These are phyloP conservation scores for Tenualosa ilisha DNA, from an alignment of 2,797 vertebrate species.

Conservation along the genomic window DNA sequence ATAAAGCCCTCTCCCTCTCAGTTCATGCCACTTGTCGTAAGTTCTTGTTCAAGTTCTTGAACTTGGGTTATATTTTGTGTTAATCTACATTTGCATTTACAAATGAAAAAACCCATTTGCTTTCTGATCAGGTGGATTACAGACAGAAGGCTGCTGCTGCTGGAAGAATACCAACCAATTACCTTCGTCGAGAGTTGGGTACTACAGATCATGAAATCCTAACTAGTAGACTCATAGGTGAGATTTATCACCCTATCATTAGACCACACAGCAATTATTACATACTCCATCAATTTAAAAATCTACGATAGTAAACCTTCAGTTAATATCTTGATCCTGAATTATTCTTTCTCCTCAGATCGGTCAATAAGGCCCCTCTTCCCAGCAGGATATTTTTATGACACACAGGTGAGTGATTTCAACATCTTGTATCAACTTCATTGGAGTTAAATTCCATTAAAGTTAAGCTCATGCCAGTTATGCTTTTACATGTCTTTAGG, in stretches of 20 bases:
- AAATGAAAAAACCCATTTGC: too few species aligned
- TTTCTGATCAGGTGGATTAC: slow-evolving; percentile 87
- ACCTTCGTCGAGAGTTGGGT: slow-evolving; percentile 89
- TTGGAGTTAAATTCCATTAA: background rate
- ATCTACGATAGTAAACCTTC: background rate
- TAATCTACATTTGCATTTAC: too few species aligned
- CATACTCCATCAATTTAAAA: too few species aligned
- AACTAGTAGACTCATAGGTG: slow-evolving; percentile 95
- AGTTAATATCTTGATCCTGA: background rate
- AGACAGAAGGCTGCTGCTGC: slow-evolving; percentile 96
- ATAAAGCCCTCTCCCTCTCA: slow-evolving; percentile 87
- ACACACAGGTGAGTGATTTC: slow-evolving; percentile 86
- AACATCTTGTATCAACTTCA: background rate
- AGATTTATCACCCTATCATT: slow-evolving; percentile 29
- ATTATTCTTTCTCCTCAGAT: slow-evolving; percentile 73
- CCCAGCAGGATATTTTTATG: slow-evolving; percentile 93
- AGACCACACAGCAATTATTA: background rate
- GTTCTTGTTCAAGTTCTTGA: slow-evolving; percentile 53
- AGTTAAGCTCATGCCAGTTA: background rate
- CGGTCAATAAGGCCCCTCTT: slow-evolving; percentile 93
- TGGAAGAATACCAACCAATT: slow-evolving; percentile 95
- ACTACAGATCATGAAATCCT: slow-evolving; percentile 93
- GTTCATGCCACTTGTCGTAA: slow-evolving; percentile 96
- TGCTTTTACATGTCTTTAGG: slow-evolving; percentile 60
- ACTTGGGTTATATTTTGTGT: too few species aligned